These are phyloP conservation scores for Taphrorychus bicolor DNA, from an alignment of 2,888 invertebrate genomes.

Conservation along the genomic window DNA sequence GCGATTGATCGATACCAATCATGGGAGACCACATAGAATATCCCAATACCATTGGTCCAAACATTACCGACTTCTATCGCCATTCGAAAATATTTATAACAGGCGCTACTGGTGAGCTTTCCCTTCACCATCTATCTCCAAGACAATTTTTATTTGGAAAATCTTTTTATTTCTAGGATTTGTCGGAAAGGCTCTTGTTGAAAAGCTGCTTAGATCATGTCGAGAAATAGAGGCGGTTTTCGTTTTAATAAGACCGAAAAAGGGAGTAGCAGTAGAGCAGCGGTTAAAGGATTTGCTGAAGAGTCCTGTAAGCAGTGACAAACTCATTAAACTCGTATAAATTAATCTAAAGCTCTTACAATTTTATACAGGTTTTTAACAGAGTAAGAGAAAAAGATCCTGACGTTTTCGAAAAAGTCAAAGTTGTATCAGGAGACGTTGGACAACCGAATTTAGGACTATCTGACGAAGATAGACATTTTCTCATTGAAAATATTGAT, in stretches of 20 bases:
- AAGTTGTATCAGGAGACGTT: slow-evolving; percentile 79
- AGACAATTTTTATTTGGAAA: too few relatives aligned
- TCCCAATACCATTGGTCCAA: too few relatives aligned
- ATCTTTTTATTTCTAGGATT: too few relatives aligned
- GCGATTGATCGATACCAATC: too few relatives aligned
- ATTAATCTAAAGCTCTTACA: background rate
- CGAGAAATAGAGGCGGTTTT: slow-evolving; percentile 79
- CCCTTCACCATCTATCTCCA: too few relatives aligned
- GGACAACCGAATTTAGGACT: slow-evolving; percentile 75
- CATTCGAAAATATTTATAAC: slow-evolving; percentile 54
- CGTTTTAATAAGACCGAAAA: slow-evolving; percentile 78
- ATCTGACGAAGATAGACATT: slow-evolving; percentile 67
- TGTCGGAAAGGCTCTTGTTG: slow-evolving; percentile 90
- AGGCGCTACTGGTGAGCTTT: slow-evolving; percentile 44
- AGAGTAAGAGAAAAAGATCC: slow-evolving; percentile 70
- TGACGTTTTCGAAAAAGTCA: slow-evolving; percentile 70
- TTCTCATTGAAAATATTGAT: slow-evolving; percentile 73
- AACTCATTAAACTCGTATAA: background rate
- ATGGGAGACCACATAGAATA: slow-evolving; percentile 42
- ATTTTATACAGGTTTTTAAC: slow-evolving; percentile 70
- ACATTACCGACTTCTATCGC: slow-evolving; percentile 52
- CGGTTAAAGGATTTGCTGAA: slow-evolving; percentile 77
- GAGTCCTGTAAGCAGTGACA: slow-evolving; percentile 64
- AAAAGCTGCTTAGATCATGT: slow-evolving; percentile 89
- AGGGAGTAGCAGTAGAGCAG: slow-evolving; percentile 73